phyloP scores from a whole-genome alignment of 2,113 vertebrate species.

The Lota lota region DNA sequence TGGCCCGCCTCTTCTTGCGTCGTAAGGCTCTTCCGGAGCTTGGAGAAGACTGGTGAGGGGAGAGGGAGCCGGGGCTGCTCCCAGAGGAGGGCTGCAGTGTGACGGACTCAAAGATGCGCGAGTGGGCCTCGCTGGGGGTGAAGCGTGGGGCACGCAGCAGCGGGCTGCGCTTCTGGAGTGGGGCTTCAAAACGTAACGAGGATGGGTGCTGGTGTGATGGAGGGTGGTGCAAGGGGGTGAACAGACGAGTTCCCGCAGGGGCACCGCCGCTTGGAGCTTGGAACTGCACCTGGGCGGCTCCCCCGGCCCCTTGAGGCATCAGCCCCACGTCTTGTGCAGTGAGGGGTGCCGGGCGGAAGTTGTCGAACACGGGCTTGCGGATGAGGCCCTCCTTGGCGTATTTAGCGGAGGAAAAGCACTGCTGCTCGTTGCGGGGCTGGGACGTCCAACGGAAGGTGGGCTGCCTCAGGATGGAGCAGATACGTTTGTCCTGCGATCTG shows the following conservation, averaged over 20 bases:
- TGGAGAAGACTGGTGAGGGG: constrained; percentile 76
- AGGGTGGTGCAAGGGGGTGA: constrained; percentile 78
- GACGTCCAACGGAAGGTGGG: constrained; percentile 97
- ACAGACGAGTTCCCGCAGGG: constrained; percentile 80
- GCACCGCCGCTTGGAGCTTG: constrained; percentile 63
- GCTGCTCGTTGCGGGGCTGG: constrained; percentile 83
- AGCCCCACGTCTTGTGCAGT: constrained; percentile 94
- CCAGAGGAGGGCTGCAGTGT: constrained; percentile 79
- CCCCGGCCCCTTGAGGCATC: constrained; percentile 68
- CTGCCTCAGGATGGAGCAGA: constrained; percentile 87
- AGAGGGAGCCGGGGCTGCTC: constrained; percentile 73
- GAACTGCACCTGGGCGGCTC: constrained; percentile 65
- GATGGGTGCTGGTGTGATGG: constrained; percentile 70
- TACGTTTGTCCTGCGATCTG: constrained; percentile 86
- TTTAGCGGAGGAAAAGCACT: constrained; percentile 97
- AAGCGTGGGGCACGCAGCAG: constrained; percentile 90
- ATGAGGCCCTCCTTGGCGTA: constrained; percentile 99
- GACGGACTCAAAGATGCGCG: constrained; percentile 94
- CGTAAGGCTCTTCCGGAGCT: constrained; percentile 69
- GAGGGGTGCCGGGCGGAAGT: constrained; percentile 94
- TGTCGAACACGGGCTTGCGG: constrained; percentile 96
- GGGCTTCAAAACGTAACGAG: constrained; percentile 82
- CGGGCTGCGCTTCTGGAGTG: constrained; percentile 88
- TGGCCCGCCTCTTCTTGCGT: constrained; percentile 77
- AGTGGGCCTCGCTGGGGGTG: constrained; percentile 95